Percentiles rank a stretch among this genome's conserved stretches.
phyloP scores from a whole-genome alignment of 2,113 vertebrate species.

The Axis porcinus region DNA sequence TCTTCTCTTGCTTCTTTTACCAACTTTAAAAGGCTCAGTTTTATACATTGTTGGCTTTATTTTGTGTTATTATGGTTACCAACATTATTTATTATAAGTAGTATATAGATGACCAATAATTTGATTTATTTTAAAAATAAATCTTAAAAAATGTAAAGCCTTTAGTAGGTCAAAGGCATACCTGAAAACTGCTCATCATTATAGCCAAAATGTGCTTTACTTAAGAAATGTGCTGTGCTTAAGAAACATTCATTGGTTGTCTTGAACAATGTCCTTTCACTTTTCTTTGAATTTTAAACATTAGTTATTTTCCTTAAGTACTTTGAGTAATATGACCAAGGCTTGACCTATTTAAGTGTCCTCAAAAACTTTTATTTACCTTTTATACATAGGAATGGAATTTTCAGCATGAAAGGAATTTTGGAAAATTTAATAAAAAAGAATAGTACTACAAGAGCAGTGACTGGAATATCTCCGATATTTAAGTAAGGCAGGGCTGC shows the following conservation, averaged over 20 bases:
- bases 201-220: background rate
- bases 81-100: background rate
- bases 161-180: background rate
- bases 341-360: background rate
- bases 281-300: background rate
- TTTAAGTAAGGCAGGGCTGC: background rate
- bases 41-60: background rate
- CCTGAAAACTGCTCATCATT: background rate
- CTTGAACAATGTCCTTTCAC: background rate
- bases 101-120: background rate
- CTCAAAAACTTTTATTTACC: background rate
- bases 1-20: background rate
- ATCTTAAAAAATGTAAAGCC: background rate
- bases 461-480: background rate
- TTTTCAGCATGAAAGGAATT: background rate
- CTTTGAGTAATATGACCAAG: background rate
- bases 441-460: background rate
- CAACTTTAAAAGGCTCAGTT: background rate
- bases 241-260: background rate
- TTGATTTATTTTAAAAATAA: background rate
- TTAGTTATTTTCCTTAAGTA: background rate
- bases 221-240: background rate
- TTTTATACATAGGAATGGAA: background rate
- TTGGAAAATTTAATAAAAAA: background rate
- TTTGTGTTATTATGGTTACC: background rate